Evolutionary conservation across 2,113 vertebrate genomes (phyloP).

Genomic region (Oriolus oriolus): DNA sequence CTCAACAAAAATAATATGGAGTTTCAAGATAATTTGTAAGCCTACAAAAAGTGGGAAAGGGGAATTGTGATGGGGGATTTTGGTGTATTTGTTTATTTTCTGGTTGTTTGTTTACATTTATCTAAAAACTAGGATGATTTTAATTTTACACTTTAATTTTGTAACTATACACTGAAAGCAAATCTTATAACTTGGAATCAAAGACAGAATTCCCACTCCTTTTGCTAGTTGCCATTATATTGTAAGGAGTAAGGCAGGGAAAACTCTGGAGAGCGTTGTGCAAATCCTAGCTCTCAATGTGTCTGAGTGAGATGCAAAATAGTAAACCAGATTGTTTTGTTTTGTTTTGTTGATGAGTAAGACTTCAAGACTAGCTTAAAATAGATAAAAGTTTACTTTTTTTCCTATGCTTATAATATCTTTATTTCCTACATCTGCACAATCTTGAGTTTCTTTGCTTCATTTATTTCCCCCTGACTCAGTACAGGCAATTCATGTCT

Average conservation of each 20-base stretch:
- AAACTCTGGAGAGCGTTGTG: not conserved
- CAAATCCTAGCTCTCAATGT: not conserved
- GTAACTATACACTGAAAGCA: not conserved
- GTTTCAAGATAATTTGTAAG: not conserved
- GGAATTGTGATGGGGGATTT: fast-evolving
- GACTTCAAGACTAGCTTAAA: not conserved
- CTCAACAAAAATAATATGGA: too few species aligned
- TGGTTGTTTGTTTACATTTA: not conserved
- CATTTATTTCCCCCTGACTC: not conserved
- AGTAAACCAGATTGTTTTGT: not conserved
- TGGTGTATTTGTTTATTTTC: not conserved
- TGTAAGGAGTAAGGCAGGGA: not conserved
- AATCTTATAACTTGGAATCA: not conserved
- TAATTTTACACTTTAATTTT: not conserved
- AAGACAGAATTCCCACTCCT: not conserved
- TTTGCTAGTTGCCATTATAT: not conserved
- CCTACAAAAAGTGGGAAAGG: not conserved
- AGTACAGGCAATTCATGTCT: not conserved
- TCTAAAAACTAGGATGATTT: not conserved
- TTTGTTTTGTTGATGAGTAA: not conserved
- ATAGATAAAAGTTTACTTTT: not conserved
- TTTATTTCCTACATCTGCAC: not conserved
- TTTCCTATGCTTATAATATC: not conserved
- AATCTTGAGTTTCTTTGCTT: not conserved
- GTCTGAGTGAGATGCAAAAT: not conserved